Percentiles rank a stretch among this genome's conserved stretches.
Conservation (phyloP, 2,113 vertebrate genomes). For the Periophthalmus modestus region DNA sequence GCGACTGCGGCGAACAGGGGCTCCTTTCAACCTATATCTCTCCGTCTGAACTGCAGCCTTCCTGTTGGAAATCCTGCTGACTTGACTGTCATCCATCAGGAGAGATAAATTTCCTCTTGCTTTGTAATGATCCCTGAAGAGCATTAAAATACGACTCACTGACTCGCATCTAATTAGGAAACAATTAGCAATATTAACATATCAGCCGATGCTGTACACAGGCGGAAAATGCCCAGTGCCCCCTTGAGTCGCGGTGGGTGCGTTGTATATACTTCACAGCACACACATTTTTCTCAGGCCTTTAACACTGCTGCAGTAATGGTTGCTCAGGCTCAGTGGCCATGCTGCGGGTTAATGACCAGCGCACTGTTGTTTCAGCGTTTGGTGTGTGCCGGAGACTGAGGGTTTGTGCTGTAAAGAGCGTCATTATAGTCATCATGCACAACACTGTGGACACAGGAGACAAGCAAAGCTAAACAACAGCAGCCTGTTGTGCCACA, state of each 20-base stretch:
- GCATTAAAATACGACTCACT: conserved; percentile 68
- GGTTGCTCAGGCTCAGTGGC: conserved; percentile 36
- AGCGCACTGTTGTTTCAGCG: conserved; percentile 42
- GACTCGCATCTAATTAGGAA: conserved; percentile 72
- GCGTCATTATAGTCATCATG: conserved; percentile 33
- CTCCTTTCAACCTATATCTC: conserved; percentile 25
- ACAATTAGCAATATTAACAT: conserved; percentile 75
- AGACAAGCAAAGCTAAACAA: conserved; percentile 32
- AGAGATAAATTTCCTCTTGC: conserved; percentile 48
- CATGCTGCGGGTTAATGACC: conserved; percentile 60
- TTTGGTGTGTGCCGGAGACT: conserved; percentile 17
- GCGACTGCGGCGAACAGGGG: conserved; percentile 41
- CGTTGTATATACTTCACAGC: conserved; percentile 39
- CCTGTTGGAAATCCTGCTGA: conserved; percentile 58
- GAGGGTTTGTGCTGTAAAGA: conserved; percentile 20
- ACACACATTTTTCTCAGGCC: conserved; percentile 51
- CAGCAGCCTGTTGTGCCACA: conserved; percentile 18
- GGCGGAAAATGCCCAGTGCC: conserved; percentile 48
- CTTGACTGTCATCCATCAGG: conserved; percentile 59
- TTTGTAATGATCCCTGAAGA: conserved; percentile 69
- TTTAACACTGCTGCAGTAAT: conserved; percentile 45
- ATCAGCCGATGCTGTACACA: conserved; percentile 52
- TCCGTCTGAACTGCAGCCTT: conserved; percentile 32
- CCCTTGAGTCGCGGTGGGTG: conserved; percentile 54
- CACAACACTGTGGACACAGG: conserved; percentile 22